Evolutionary conservation across 2,888 invertebrate genomes (phyloP).

Genomic region (Celastrina argiolus): DNA sequence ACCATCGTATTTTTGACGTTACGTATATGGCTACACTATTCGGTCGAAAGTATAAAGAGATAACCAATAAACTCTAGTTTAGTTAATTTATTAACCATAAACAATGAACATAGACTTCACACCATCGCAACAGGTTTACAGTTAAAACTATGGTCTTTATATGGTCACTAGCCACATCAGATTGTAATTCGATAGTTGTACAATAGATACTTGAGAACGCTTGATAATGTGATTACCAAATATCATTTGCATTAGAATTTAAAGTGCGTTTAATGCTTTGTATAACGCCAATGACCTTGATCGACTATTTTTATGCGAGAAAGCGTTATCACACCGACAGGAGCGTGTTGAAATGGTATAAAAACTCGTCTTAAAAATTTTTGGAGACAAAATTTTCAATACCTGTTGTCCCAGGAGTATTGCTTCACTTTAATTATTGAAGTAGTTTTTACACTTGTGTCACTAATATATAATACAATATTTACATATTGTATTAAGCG

Average conservation of each 20-base stretch:
- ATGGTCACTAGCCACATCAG: not conserved
- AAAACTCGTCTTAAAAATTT: no score
- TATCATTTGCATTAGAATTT: not conserved
- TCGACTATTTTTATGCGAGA: no score
- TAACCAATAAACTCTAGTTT: not conserved
- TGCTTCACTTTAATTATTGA: no score
- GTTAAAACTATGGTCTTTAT: not conserved
- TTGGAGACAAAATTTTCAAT: no score
- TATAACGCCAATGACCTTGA: no score
- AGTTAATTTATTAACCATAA: not conserved
- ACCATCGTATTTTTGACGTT: not conserved
- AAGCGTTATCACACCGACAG: no score
- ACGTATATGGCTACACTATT: not conserved
- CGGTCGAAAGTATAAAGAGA: not conserved
- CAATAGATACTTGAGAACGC: not conserved
- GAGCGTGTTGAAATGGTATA: no score
- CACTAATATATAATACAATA: no score
- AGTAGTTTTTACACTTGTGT: no score
- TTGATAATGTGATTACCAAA: constrained; percentile 1
- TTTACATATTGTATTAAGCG: no score
- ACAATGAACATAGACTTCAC: constrained; percentile 33
- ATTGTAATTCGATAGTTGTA: not conserved
- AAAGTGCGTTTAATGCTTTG: not conserved
- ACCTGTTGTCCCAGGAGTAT: no score
- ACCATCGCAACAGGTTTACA: constrained; percentile 38